Conservation (phyloP, 1,140 invertebrate species). For the Ceratina japonica region DNA sequence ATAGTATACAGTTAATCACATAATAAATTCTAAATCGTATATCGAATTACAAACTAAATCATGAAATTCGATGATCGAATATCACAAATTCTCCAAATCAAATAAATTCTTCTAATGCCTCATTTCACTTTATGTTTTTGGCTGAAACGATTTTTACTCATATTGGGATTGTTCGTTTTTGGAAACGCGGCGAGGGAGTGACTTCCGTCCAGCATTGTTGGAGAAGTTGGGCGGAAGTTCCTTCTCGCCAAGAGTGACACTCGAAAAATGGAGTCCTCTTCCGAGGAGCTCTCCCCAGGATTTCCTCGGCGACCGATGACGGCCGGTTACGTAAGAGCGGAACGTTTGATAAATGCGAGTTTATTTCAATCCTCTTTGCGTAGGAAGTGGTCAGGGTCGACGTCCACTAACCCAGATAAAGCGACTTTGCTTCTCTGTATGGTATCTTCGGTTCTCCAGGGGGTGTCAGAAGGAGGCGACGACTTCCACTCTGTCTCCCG, state of each 20-base stretch:
- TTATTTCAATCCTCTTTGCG: slow-evolving; percentile 66
- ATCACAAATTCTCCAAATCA: too few relatives aligned
- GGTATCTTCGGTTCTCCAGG: slow-evolving; percentile 67
- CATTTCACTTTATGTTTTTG: too few relatives aligned
- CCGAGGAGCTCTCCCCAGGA: neutral
- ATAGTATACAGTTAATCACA: too few relatives aligned
- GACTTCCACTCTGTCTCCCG: slow-evolving; percentile 35
- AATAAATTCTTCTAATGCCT: too few relatives aligned
- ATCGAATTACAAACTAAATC: too few relatives aligned
- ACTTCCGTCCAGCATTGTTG: too few relatives aligned
- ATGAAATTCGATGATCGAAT: too few relatives aligned
- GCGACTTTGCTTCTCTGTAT: slow-evolving; percentile 63
- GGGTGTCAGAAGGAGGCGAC: slow-evolving; percentile 63
- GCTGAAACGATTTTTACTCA: too few relatives aligned
- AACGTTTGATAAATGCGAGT: slow-evolving; percentile 60
- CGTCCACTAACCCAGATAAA: slow-evolving; percentile 73
- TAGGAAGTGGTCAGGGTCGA: slow-evolving; percentile 64
- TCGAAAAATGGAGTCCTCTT: slow-evolving; percentile 6
- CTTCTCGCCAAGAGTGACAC: neutral
- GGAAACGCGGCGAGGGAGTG: too few relatives aligned
- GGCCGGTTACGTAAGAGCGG: slow-evolving; percentile 36
- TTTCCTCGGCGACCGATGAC: slow-evolving; percentile 17
- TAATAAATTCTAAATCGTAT: neutral
- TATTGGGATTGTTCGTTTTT: too few relatives aligned
- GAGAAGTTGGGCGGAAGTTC: neutral